Evolutionary conservation across 2,797 vertebrate species (phyloP).

Genomic region (Lagocephalus sceleratus): DNA sequence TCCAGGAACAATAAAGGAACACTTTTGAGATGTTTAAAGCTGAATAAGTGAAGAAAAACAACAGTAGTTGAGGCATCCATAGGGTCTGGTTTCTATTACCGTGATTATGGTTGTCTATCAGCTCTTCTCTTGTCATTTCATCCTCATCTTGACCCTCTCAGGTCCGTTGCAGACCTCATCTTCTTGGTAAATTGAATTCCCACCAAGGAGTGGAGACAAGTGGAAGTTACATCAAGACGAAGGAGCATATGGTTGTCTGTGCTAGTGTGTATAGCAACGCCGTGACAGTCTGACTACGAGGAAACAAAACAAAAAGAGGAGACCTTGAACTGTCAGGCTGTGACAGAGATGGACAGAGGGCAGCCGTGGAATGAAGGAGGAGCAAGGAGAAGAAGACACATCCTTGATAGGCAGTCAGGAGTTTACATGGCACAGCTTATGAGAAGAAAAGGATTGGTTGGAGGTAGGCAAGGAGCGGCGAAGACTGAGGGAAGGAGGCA

Average conservation of each 20-base stretch:
- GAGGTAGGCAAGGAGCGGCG: slow-evolving; percentile 26
- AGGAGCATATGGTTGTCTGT: slow-evolving; percentile 15
- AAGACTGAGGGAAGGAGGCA: slow-evolving; percentile 17
- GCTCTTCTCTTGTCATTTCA: slow-evolving; percentile 40
- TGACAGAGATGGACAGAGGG: slow-evolving; percentile 46
- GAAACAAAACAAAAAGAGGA: slow-evolving; percentile 20
- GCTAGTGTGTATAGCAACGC: not conserved
- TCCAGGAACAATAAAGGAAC: slow-evolving; percentile 4
- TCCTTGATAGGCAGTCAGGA: slow-evolving; percentile 33
- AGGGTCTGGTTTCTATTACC: not conserved
- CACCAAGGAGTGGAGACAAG: slow-evolving; percentile 14
- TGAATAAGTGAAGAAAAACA: slow-evolving; percentile 32
- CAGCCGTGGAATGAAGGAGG: slow-evolving; percentile 13
- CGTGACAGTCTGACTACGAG: not conserved
- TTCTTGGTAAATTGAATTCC: slow-evolving; percentile 64
- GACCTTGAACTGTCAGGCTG: slow-evolving; percentile 50
- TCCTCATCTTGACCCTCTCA: slow-evolving; percentile 36
- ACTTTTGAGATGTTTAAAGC: slow-evolving; percentile 39
- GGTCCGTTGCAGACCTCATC: slow-evolving; percentile 50
- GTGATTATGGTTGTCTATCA: slow-evolving; percentile 12
- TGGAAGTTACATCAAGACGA: no score
- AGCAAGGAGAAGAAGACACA: slow-evolving; percentile 1
- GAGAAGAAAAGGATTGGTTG: slow-evolving; percentile 10
- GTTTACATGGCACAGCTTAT: slow-evolving; percentile 15
- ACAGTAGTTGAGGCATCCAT: slow-evolving; percentile 9